Evolutionary conservation across 1,140 invertebrate genomes (phyloP).

Genomic region (Gryllus bimaculatus): DNA sequence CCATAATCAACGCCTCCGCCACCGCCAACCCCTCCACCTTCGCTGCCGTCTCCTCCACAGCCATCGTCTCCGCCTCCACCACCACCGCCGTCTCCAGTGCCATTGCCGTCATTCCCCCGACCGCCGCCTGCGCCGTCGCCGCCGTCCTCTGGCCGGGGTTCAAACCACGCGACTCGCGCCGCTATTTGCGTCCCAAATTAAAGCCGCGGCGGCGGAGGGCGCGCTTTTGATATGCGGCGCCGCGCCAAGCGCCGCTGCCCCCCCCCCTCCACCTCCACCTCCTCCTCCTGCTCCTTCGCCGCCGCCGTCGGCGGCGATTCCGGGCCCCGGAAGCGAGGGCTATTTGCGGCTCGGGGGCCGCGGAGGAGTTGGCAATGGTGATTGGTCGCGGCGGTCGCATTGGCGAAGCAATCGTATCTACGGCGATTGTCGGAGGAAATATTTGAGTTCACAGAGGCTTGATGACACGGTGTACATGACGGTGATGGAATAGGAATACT

Average conservation of each 20-base stretch:
- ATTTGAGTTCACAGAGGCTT: too few species aligned
- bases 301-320: too few species aligned
- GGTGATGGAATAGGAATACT: too few species aligned
- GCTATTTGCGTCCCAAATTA: slow-evolving; percentile 1
- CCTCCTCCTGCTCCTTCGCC: too few species aligned
- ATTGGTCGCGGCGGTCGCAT: too few species aligned
- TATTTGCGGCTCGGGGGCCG: too few species aligned
- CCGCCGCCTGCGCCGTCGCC: not conserved
- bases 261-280: not conserved
- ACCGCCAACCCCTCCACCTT: not conserved
- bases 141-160: not conserved
- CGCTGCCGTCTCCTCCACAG: not conserved
- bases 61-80: not conserved
- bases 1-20: too few species aligned
- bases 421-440: too few species aligned
- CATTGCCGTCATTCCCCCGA: not conserved
- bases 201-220: not conserved
- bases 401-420: too few species aligned
- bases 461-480: too few species aligned
- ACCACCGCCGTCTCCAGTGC: not conserved
- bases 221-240: not conserved
- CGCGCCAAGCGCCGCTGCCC: not conserved
- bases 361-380: too few species aligned
- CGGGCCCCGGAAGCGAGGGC: too few species aligned
- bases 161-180: not conserved